Evolutionary conservation across 2,888 invertebrate species (phyloP), one percentile per base, ranked within the genome.

Genomic region (Selenia dentaria): DNA sequence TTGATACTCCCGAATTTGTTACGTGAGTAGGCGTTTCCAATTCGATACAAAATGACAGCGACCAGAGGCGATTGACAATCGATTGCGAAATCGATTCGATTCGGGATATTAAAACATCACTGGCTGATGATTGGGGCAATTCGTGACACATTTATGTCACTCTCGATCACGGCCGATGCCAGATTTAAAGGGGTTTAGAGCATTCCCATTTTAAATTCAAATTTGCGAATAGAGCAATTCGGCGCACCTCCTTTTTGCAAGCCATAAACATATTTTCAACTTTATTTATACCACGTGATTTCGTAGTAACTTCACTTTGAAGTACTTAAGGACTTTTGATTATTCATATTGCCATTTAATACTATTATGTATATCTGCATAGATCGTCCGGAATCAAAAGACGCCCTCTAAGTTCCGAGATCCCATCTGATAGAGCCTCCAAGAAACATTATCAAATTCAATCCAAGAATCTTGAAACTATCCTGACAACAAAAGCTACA

Each of bases 61-160:
- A 64, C 61, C 66, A 66, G 66, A 57, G 44, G 54, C 54, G 54
- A 50, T 50, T 52, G 57, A 59, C 50, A 51, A 48, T 56, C 54
- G 60, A 63, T 66, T 62, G 56, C 51, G 53, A 59, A 65, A 70
- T 64, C 60, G 57, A 63, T 67, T 64, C 55, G 53, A 32, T 41
- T 39, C 46, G 44, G 54, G 44, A 44, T 63, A 57, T 68, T 66
- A 59, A 62, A 68, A 68, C 65, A 65, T 69, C 52, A 55, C 52
- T 57, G 48, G 39, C 36, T 53, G 49, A 45, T 53, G 60, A 59
- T 65, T 70, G 59, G 56, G 56, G 57, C 52, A 54, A 62, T 60
- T 59, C 61, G 47, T 48, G 59, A 62, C 64, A 67, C 57, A 62
- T 59, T 62, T 60, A 51, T 39, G 48, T 58, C 51, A 48, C 34